Conservation (phyloP, 2,113 vertebrate species). For the Pluvialis apricaria region DNA sequence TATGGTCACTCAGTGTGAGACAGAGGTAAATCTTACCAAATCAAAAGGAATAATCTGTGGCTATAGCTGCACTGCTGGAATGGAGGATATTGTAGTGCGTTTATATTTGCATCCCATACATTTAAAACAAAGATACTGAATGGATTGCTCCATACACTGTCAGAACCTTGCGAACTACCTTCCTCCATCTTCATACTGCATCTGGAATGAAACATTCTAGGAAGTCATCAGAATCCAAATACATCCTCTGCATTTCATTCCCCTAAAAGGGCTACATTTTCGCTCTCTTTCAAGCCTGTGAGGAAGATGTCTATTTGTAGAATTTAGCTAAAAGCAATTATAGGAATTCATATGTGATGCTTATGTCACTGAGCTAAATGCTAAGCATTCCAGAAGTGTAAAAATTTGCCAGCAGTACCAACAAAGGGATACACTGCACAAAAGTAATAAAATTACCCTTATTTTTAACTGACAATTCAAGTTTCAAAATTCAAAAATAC, state of each 20-base stretch:
- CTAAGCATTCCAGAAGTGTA: neutral
- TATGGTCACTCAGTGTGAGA: neutral
- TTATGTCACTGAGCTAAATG: neutral
- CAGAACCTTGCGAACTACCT: neutral
- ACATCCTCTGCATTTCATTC: neutral
- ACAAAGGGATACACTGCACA: neutral
- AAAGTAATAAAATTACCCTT: neutral
- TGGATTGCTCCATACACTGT: neutral
- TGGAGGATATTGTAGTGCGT: neutral
- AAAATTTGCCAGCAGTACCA: neutral
- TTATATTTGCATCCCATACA: neutral
- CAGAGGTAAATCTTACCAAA: neutral
- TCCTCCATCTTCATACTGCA: neutral
- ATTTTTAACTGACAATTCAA: neutral
- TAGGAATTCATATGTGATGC: neutral
- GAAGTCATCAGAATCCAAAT: neutral
- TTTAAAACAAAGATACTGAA: neutral
- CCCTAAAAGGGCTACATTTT: neutral
- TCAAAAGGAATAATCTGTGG: neutral
- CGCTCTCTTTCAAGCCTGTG: neutral
- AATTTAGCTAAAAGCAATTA: slow-evolving; percentile 1
- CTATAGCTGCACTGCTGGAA: neutral
- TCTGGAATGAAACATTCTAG: neutral
- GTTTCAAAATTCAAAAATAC: neutral
- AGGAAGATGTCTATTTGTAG: neutral